Base-by-base conservation (phyloP, 2,888 invertebrate species). In the Machimus atricapillus region DNA sequence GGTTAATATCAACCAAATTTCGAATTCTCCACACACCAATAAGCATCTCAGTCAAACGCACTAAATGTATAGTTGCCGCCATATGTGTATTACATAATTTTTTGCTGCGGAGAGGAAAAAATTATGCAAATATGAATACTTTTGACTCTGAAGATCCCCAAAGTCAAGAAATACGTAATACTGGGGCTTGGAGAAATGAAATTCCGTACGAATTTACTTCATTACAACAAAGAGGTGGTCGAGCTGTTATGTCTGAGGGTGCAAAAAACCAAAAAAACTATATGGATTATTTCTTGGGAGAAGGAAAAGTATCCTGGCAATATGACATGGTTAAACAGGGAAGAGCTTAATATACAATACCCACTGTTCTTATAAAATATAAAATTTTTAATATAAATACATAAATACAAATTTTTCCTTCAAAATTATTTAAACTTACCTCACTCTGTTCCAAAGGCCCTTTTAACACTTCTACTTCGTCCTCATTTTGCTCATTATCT, bases 51-150 rank as follows among this genome's bases (percentile, higher is more conserved):
- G 66, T 73, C 19, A 31, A 83, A 37, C 3, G 66, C 14, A 83
- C 66, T 66, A 34, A 66, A 34, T 37, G 16, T 66, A 66, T 56
- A 27, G 46, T 81, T 81, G 14, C n/a, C 3, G 52, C 81, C 3
- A 81, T 81, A 46, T 81, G 81, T 23, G 81, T 81, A 27, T 81
- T 81, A 81, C 81, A 81, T 81, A 81, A 81, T 46, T 81, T 46
- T 46, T 46, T 81, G 19, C 40, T 7, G 2, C 46, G 52, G 2
- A 16, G 23, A 46, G 23, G 52, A 46, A 46, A 46, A 43, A 43
- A 81, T 43, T 81, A 81, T 46, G 46, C 5, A 46, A 46, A 31
- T 3, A 56, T 2, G 52, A 56, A 56, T 82, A 82, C 82, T 14
- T 58, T 58, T 82, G 82, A 82, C 34, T 31, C 6, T 1, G 82